These are phyloP conservation scores for Sialia sialis DNA, from an alignment of 2,113 vertebrate genomes.

Conservation along the genomic window DNA sequence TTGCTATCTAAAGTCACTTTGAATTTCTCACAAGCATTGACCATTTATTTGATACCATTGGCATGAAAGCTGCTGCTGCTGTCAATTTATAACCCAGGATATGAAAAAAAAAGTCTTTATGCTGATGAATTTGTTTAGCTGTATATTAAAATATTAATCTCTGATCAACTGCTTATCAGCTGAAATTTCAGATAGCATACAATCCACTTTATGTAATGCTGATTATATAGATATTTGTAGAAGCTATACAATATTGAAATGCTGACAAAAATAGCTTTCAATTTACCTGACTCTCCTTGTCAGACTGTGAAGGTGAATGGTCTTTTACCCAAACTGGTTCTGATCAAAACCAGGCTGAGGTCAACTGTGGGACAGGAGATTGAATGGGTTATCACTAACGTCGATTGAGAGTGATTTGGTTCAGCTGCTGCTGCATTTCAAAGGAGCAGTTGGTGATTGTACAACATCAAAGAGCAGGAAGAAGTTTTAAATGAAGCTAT, in stretches of 20 bases:
- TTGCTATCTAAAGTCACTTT: slow-evolving; percentile 20
- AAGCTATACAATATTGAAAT: neutral
- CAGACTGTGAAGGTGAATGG: slow-evolving; percentile 50
- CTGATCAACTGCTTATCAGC: neutral
- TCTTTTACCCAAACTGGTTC: slow-evolving; percentile 8
- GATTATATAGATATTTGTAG: slow-evolving; percentile 15
- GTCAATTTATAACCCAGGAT: neutral
- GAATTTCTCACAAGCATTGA: slow-evolving; percentile 14
- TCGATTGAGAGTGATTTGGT: slow-evolving; percentile 19
- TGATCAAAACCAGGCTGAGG: slow-evolving; percentile 53
- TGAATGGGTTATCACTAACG: slow-evolving; percentile 30
- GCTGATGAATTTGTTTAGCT: neutral
- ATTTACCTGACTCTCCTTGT: slow-evolving; percentile 36
- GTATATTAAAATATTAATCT: neutral
- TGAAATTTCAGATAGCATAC: neutral
- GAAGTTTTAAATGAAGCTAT: neutral
- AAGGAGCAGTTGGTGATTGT: neutral
- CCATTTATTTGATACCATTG: slow-evolving; percentile 10
- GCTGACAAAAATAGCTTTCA: slow-evolving; percentile 19
- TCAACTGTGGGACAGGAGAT: slow-evolving; percentile 35
- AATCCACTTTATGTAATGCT: neutral
- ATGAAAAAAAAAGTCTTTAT: neutral
- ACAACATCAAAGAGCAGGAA: slow-evolving; percentile 27
- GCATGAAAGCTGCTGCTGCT: neutral
- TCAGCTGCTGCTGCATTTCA: slow-evolving; percentile 51